Conservation (phyloP, 2,113 vertebrate species). For the Pyrgilauda ruficollis region DNA sequence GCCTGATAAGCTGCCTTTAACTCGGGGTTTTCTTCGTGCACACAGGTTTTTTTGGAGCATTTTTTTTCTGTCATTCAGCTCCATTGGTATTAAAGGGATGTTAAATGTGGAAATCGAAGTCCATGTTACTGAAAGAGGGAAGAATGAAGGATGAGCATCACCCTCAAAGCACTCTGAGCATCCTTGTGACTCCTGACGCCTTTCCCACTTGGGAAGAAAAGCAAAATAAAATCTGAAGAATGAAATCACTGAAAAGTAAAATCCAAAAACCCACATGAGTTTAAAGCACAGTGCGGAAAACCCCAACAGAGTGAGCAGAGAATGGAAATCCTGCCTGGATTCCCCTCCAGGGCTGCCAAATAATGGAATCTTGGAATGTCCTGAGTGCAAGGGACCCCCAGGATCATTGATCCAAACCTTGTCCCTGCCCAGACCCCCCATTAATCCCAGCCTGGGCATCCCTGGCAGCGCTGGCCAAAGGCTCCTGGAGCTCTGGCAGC, state of each 20-base stretch:
- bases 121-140: background rate
- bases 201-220: background rate
- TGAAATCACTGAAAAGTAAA: too few relatives aligned
- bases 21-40: background rate
- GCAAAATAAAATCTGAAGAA: too few relatives aligned
- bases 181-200: background rate
- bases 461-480: background rate
- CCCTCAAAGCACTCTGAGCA: background rate
- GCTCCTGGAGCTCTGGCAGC: background rate
- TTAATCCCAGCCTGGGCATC: background rate
- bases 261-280: too few relatives aligned
- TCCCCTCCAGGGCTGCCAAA: background rate
- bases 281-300: background rate
- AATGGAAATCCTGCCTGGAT: background rate
- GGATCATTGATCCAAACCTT: background rate
- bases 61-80: background rate
- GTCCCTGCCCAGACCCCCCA: background rate
- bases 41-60: background rate
- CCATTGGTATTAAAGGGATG: background rate
- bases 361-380: background rate
- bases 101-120: background rate
- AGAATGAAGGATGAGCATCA: background rate
- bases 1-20: conserved; percentile 5
- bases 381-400: background rate
- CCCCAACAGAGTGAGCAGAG: background rate